A percentile compares a stretch with the other conserved stretches of the same genome.
phyloP scores from a whole-genome alignment of 2,113 vertebrate species.

The Salvator merianae region DNA sequence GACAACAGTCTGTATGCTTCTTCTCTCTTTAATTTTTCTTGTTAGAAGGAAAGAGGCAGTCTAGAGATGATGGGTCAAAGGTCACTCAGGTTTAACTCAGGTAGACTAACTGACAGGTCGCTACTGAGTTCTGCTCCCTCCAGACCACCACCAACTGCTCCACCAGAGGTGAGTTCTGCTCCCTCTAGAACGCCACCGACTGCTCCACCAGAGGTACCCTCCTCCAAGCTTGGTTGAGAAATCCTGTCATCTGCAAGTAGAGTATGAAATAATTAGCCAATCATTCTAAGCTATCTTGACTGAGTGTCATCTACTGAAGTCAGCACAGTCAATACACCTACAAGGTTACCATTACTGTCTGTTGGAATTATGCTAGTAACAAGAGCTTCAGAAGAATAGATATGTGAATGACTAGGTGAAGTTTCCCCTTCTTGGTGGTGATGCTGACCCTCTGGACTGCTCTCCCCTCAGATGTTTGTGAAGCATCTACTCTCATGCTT shows the following conservation, averaged over 20 bases:
- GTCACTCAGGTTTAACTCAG: slow-evolving; percentile 78
- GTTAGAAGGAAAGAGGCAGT: slow-evolving; percentile 22
- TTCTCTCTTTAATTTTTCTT: slow-evolving; percentile 4
- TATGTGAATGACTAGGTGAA: too few relatives aligned
- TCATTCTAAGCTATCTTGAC: not conserved
- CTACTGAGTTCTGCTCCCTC: slow-evolving; percentile 54
- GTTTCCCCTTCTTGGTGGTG: too few relatives aligned
- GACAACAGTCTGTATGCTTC: slow-evolving; percentile 25
- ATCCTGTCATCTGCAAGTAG: slow-evolving; percentile 8
- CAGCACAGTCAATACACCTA: not conserved
- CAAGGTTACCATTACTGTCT: not conserved
- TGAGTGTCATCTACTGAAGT: rapidly evolving
- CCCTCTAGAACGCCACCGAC: slow-evolving; percentile 64
- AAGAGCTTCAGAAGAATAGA: not conserved
- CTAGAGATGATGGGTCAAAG: slow-evolving; percentile 62
- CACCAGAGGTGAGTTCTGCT: slow-evolving; percentile 52
- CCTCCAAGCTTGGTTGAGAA: slow-evolving; percentile 50
- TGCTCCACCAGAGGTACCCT: slow-evolving; percentile 52
- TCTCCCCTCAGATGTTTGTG: too few relatives aligned
- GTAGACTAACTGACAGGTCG: slow-evolving; percentile 63
- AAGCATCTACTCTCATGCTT: too few relatives aligned
- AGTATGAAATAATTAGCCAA: slow-evolving; percentile 17
- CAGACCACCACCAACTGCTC: slow-evolving; percentile 63
- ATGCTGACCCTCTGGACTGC: too few relatives aligned
- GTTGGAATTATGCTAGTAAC: not conserved